Evolutionary conservation across 1,140 invertebrate genomes (phyloP).

Genomic region (Cardiocondyla obscurior): DNA sequence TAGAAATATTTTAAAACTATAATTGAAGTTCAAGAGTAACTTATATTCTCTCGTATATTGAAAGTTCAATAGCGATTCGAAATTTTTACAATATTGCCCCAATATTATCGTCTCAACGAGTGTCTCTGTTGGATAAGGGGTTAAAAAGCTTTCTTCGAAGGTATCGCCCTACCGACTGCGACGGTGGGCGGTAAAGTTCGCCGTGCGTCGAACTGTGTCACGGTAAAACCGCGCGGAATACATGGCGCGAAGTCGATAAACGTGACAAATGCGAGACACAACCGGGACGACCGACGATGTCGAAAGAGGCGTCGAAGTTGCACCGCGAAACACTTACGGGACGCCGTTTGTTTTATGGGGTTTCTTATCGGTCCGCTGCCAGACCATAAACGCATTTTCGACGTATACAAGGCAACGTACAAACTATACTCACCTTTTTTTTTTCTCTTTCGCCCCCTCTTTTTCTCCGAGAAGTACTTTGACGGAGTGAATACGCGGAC

Average conservation of each 20-base stretch:
- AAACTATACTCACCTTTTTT: not conserved
- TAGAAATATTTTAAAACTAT: too few species aligned
- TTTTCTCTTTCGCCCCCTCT: not conserved
- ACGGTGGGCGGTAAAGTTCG: conserved; percentile 18
- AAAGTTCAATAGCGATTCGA: not conserved
- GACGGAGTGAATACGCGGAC: not conserved
- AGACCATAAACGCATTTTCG: conserved; percentile 80
- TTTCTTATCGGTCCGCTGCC: conserved; percentile 80
- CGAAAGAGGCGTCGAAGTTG: conserved; percentile 70
- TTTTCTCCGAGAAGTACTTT: not conserved
- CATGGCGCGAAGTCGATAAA: conserved; percentile 74
- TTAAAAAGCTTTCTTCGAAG: conserved; percentile 39
- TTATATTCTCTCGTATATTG: not conserved
- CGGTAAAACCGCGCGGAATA: conserved; percentile 56
- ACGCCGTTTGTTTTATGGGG: conserved; percentile 80
- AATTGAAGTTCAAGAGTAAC: too few species aligned
- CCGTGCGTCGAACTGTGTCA: conserved; percentile 66
- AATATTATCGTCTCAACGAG: not conserved
- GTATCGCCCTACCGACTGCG: not conserved
- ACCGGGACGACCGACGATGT: conserved; percentile 70
- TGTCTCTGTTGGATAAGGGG: conserved; percentile 8
- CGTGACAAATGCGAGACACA: conserved; percentile 74
- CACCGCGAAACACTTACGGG: conserved; percentile 75
- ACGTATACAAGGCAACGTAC: conserved; percentile 58
- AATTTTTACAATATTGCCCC: too few species aligned